Conservation (phyloP, 2,113 vertebrate genomes). For the Anhinga anhinga region DNA sequence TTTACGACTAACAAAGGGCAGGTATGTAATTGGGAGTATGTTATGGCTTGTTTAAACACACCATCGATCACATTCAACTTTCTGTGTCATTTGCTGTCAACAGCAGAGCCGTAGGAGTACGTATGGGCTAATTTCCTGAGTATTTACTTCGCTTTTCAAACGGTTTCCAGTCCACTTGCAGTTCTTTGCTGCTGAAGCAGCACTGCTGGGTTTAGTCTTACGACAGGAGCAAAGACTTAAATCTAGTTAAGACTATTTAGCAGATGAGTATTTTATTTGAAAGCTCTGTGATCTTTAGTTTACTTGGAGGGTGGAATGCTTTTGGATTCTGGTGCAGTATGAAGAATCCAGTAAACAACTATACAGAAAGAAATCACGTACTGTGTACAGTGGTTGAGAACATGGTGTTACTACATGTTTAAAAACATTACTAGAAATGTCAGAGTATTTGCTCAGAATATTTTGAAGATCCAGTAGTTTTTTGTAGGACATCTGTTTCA, state of each 20-base stretch:
- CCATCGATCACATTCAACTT: background rate
- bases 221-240: background rate
- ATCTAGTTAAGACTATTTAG: background rate
- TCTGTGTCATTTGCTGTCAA: background rate
- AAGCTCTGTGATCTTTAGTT: background rate
- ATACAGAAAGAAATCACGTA: background rate
- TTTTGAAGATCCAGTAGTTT: background rate
- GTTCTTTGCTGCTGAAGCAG: background rate
- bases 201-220: background rate
- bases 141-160: background rate
- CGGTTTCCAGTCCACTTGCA: background rate
- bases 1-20: slow-evolving; percentile 91
- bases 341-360: background rate
- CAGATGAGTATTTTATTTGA: background rate
- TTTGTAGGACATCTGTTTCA: background rate
- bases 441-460: background rate
- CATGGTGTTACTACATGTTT: background rate
- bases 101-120: background rate
- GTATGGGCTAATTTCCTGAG: background rate
- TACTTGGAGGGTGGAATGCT: background rate
- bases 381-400: background rate
- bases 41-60: background rate
- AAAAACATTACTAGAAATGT: background rate
- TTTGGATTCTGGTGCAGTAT: background rate
- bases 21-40: slow-evolving; percentile 72